These are phyloP conservation scores for Spermophilus dauricus DNA, from an alignment of 2,113 vertebrate genomes.

Conservation along the genomic window DNA sequence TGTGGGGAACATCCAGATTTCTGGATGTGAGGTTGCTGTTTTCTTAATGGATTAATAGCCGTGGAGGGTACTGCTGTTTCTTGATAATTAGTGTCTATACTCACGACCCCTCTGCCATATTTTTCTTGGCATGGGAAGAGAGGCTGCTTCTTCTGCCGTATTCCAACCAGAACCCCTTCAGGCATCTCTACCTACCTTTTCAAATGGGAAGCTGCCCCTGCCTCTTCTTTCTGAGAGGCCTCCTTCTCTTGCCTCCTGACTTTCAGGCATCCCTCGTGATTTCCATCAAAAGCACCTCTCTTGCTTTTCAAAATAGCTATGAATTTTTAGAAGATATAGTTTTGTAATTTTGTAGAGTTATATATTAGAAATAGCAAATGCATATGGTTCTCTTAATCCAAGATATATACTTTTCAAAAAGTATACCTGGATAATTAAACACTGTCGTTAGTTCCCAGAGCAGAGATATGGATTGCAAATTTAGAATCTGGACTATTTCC, in stretches of 20 bases:
- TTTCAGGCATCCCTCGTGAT: background rate
- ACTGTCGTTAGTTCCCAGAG: background rate
- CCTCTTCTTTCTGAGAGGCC: background rate
- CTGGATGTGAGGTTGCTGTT: background rate
- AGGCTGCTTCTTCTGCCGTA: background rate
- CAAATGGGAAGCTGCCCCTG: background rate
- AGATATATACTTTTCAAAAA: background rate
- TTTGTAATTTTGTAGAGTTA: background rate
- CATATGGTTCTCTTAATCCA: background rate
- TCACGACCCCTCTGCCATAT: background rate
- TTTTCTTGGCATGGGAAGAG: background rate
- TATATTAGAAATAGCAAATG: background rate
- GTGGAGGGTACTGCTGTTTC: background rate
- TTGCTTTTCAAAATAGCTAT: background rate
- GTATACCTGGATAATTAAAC: background rate
- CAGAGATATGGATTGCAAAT: background rate
- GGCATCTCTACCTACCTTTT: background rate
- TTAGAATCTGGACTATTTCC: conserved; percentile 17
- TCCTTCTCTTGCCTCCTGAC: background rate
- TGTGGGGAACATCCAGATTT: background rate
- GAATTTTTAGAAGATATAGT: background rate
- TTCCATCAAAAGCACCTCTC: background rate
- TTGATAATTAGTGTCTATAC: background rate
- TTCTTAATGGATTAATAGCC: background rate
- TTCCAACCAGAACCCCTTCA: background rate